Percentiles rank a stretch among this genome's conserved stretches.
phyloP scores from a whole-genome alignment of 2,888 invertebrate species.

The Spatulosminthurus flaviceps region DNA sequence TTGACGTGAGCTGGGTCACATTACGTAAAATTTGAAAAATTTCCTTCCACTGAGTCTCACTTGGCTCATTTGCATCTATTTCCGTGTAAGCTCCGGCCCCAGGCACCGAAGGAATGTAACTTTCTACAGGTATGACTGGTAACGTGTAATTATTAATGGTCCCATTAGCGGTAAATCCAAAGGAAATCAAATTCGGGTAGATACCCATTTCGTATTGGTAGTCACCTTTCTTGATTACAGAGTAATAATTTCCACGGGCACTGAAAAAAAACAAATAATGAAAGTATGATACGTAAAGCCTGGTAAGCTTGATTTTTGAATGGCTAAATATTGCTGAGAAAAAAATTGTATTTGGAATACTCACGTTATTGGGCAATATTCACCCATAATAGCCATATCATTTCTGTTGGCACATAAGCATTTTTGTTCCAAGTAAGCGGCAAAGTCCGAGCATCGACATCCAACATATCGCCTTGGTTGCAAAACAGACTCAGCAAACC shows the following conservation, averaged over 20 bases:
- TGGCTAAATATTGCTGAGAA: too few relatives aligned
- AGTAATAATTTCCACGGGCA: slow-evolving; percentile 46
- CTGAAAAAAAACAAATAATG: too few relatives aligned
- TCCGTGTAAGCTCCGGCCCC: too few relatives aligned
- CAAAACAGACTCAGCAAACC: slow-evolving; percentile 36
- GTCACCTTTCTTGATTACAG: background rate
- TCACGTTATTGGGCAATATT: slow-evolving; percentile 52
- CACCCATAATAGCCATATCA: slow-evolving; percentile 53
- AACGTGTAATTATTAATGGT: background rate
- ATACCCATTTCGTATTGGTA: slow-evolving; percentile 24
- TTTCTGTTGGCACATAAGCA: slow-evolving; percentile 49
- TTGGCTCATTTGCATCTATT: too few relatives aligned
- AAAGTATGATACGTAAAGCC: too few relatives aligned
- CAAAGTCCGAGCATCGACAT: slow-evolving; percentile 55
- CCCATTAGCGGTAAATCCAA: slow-evolving; percentile 3
- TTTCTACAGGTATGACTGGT: background rate
- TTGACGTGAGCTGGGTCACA: too few relatives aligned
- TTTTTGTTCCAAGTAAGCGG: slow-evolving; percentile 40
- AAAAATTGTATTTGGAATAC: slow-evolving; percentile 1
- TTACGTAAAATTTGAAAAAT: too few relatives aligned
- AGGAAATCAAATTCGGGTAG: slow-evolving; percentile 27
- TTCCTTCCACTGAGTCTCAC: too few relatives aligned
- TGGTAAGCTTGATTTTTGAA: too few relatives aligned
- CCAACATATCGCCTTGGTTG: slow-evolving; percentile 47
- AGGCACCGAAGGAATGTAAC: background rate